Percentiles rank a stretch among this genome's conserved stretches.
These are phyloP conservation scores for Heteromormyrus szaboi DNA, from an alignment of 2,797 vertebrate species.

Conservation along the genomic window DNA sequence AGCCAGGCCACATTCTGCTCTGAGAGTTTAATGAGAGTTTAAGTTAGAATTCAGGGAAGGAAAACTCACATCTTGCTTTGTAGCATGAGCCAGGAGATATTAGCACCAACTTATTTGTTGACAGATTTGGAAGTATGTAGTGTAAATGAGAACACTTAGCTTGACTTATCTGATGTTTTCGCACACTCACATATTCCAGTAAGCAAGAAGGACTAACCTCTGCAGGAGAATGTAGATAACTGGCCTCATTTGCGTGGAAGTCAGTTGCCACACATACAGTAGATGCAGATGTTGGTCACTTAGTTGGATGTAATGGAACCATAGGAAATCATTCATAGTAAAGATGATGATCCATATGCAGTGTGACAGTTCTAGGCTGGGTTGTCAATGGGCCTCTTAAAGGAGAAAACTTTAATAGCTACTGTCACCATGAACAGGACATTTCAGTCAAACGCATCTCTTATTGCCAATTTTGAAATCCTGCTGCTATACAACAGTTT, in stretches of 20 bases:
- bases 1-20: neutral
- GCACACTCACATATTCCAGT: neutral
- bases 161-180: neutral
- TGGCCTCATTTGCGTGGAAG: neutral
- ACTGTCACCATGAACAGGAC: neutral
- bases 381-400: neutral
- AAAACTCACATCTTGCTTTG: neutral
- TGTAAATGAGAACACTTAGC: neutral
- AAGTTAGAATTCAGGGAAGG: neutral
- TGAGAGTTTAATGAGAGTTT: neutral
- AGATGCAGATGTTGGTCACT: neutral
- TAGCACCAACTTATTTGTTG: neutral
- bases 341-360: neutral
- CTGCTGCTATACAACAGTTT: neutral
- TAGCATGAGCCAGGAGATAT: neutral
- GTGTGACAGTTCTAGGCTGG: neutral
- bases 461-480: neutral
- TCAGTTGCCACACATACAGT: neutral
- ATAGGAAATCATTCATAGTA: neutral
- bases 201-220: neutral
- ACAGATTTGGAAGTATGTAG: neutral
- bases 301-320: neutral
- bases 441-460: neutral
- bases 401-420: neutral
- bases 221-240: neutral